Percentiles rank a stretch among this genome's conserved stretches.
These are phyloP conservation scores for Melangyna quadrimaculata DNA, from an alignment of 2,888 invertebrate genomes.

Conservation along the genomic window DNA sequence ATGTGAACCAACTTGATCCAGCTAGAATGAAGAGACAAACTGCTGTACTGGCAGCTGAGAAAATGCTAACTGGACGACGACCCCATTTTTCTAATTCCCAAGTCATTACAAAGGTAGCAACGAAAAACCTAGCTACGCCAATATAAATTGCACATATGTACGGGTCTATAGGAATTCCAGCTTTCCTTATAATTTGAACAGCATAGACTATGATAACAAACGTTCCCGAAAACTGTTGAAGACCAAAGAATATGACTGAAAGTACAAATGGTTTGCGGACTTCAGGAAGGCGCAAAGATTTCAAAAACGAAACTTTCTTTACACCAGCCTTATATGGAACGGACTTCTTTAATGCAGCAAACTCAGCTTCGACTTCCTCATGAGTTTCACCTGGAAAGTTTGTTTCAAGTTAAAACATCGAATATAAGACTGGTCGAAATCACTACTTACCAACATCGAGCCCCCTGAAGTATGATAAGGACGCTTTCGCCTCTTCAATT, in stretches of 20 bases:
- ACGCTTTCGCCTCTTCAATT: conserved; percentile 83
- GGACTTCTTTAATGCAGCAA: conserved; percentile 75
- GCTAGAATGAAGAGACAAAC: conserved; percentile 84
- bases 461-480: conserved; percentile 85
- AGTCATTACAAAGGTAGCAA: conserved; percentile 84
- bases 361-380: conserved; percentile 77
- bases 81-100: conserved; percentile 84
- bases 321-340: conserved; percentile 74
- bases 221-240: conserved; percentile 87
- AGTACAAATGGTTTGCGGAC: conserved; percentile 79
- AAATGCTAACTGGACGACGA: conserved; percentile 82
- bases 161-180: conserved; percentile 84
- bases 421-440: neutral
- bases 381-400: conserved; percentile 74
- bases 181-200: conserved; percentile 84
- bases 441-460: conserved; percentile 74
- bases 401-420: neutral
- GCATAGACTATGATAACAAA: conserved; percentile 88
- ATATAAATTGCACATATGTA: conserved; percentile 86
- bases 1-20: conserved; percentile 80
- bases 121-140: conserved; percentile 84
- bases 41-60: conserved; percentile 85
- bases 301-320: conserved; percentile 74
- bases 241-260: conserved; percentile 85
- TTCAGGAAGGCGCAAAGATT: conserved; percentile 77